These are phyloP conservation scores for Melipona bicolor DNA, from an alignment of 2,888 invertebrate species.

Conservation along the genomic window DNA sequence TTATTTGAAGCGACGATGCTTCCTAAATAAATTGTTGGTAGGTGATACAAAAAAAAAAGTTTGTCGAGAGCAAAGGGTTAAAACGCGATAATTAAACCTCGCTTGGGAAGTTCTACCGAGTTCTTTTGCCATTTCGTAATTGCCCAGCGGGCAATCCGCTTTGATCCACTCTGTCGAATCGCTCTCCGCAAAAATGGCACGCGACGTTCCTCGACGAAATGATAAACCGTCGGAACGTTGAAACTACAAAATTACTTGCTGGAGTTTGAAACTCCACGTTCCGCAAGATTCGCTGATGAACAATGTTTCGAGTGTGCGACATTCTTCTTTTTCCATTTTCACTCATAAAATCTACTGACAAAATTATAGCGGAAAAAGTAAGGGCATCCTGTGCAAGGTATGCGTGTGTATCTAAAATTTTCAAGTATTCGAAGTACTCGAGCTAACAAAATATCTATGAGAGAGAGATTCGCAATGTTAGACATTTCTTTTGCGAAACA, in stretches of 20 bases:
- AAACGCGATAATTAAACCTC: too few relatives aligned
- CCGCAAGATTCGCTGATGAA: background rate
- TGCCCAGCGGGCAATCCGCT: background rate
- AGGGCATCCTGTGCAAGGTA: too few relatives aligned
- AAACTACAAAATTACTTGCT: background rate
- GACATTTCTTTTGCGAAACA: background rate
- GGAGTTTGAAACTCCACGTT: background rate
- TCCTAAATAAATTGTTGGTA: too few relatives aligned
- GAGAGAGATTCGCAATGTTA: background rate
- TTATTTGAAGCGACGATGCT: too few relatives aligned
- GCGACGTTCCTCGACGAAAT: background rate
- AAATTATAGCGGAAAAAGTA: too few relatives aligned
- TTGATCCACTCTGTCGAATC: constrained; percentile 16
- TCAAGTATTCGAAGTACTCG: background rate
- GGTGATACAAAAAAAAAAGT: too few relatives aligned
- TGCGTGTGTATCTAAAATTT: background rate
- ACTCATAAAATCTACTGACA: too few relatives aligned
- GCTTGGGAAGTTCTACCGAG: too few relatives aligned
- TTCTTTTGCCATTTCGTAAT: too few relatives aligned
- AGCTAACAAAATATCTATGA: background rate
- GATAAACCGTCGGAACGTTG: background rate
- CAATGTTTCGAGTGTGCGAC: background rate
- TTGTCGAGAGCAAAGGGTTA: too few relatives aligned
- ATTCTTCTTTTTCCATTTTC: too few relatives aligned
- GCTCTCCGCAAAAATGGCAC: background rate